phyloP scores from a whole-genome alignment of 2,113 vertebrate species.

The Cephalophus harveyi region DNA sequence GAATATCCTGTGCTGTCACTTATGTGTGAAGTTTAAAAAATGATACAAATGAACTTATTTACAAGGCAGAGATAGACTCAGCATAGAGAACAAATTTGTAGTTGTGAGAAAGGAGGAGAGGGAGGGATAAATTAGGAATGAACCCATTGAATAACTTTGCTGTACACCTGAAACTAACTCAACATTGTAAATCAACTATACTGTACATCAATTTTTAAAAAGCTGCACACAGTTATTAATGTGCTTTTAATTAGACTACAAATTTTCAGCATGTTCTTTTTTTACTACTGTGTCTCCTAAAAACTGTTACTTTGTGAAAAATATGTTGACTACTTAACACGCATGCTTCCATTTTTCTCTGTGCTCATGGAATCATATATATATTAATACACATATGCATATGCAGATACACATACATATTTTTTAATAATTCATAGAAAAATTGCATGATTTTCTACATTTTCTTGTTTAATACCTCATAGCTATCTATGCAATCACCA shows the following conservation, averaged over 20 bases:
- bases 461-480: background rate
- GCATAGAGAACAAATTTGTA: background rate
- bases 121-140: background rate
- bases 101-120: background rate
- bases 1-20: background rate
- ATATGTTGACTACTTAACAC: background rate
- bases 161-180: background rate
- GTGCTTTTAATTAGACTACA: background rate
- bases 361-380: background rate
- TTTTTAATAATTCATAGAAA: background rate
- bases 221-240: background rate
- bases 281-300: background rate
- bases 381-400: background rate
- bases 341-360: background rate
- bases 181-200: background rate
- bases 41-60: background rate
- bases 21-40: background rate
- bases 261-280: background rate
- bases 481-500: background rate
- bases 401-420: background rate
- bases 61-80: background rate
- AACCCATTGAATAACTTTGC: background rate
- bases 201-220: background rate
- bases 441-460: background rate
- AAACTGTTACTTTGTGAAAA: background rate